Conservation (phyloP, 1,140 invertebrate species). For the Drosophila nannoptera region DNA sequence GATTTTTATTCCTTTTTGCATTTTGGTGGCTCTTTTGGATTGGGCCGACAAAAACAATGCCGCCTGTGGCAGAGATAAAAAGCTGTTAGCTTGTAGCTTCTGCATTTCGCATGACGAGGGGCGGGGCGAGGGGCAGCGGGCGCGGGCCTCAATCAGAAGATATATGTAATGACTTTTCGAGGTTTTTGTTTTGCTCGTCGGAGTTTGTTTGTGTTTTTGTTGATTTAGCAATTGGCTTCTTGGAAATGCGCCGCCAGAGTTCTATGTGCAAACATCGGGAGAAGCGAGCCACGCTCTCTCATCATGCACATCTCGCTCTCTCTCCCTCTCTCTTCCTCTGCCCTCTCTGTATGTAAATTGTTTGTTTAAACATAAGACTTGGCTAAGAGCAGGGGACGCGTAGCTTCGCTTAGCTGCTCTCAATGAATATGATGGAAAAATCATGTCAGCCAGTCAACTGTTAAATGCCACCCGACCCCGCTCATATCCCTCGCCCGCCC, state of each 20-base stretch:
- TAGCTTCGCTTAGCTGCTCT: conserved; percentile 29
- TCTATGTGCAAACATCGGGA: conserved; percentile 48
- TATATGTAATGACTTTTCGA: conserved; percentile 77
- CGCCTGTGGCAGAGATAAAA: conserved; percentile 75
- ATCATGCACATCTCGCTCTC: conserved; percentile 29
- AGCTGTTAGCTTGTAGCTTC: conserved; percentile 78
- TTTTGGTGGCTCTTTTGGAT: conserved; percentile 41
- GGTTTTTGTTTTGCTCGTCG: conserved; percentile 72
- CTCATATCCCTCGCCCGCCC: no score
- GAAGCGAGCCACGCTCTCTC: background rate
- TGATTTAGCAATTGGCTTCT: conserved; percentile 76
- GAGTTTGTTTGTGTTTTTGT: conserved; percentile 51
- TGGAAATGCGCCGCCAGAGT: conserved; percentile 66
- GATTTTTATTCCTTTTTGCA: conserved; percentile 27
- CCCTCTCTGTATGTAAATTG: conserved; percentile 54
- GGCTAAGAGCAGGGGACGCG: conserved; percentile 10
- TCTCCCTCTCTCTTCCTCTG: background rate
- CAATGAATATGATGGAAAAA: conserved; percentile 74
- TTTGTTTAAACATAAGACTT: conserved; percentile 52
- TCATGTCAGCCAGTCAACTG: conserved; percentile 56
- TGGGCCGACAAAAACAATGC: conserved; percentile 57
- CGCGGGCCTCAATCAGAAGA: conserved; percentile 47
- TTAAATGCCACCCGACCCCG: conserved; percentile 16
- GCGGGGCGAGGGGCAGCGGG: background rate
- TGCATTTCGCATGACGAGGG: conserved; percentile 60